Evolutionary conservation across 1,140 invertebrate genomes (phyloP).

Genomic region (Brachionus angularis): DNA sequence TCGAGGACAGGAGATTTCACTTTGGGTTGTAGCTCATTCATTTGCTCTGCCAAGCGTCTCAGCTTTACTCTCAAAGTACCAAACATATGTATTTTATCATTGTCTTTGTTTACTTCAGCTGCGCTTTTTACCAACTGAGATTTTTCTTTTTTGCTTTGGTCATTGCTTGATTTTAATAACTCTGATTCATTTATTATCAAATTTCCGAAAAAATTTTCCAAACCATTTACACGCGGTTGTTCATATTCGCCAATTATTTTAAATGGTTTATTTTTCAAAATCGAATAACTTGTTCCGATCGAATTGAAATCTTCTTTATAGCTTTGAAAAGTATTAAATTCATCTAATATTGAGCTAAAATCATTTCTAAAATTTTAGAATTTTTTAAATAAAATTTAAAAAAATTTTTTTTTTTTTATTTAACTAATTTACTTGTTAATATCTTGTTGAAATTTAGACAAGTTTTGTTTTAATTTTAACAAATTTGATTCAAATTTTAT

Average conservation of each 20-base stretch:
- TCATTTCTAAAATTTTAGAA: background rate
- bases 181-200: slow-evolving; percentile 32
- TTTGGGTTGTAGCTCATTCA: background rate
- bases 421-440: background rate
- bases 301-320: background rate
- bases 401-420: background rate
- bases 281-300: background rate
- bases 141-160: slow-evolving; percentile 16
- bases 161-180: background rate
- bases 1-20: background rate
- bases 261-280: slow-evolving; percentile 14
- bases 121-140: background rate
- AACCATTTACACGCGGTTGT: background rate
- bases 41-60: slow-evolving; percentile 20
- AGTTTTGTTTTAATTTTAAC: background rate
- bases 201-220: slow-evolving; percentile 25
- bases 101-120: background rate
- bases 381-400: background rate
- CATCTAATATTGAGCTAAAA: background rate
- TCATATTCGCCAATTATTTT: slow-evolving; percentile 38
- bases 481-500: slow-evolving; percentile 2
- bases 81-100: slow-evolving; percentile 27
- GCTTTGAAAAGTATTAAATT: background rate
- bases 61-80: slow-evolving; percentile 39
- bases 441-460: background rate